phyloP scores from a whole-genome alignment of 2,797 vertebrate genomes.

The Melanogrammus aeglefinus region DNA sequence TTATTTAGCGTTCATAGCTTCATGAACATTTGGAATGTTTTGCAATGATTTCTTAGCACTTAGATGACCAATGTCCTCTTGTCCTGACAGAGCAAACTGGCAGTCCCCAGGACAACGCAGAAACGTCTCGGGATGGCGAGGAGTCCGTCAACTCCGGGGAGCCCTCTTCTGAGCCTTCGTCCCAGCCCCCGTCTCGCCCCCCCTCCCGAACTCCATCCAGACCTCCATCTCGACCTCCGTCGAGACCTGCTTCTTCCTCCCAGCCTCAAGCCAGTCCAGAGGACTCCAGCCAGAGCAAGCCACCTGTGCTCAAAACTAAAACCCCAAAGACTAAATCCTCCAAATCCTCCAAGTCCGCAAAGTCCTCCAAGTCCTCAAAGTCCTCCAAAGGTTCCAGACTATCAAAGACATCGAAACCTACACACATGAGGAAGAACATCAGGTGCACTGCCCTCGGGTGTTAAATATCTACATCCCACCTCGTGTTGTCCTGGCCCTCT shows the following conservation, averaged over 20 bases:
- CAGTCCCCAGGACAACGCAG: conserved; percentile 75
- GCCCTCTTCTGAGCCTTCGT: conserved; percentile 72
- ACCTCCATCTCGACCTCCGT: conserved; percentile 52
- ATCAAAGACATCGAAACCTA: conserved; percentile 77
- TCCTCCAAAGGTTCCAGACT: conserved; percentile 65
- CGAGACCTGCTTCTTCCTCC: conserved; percentile 62
- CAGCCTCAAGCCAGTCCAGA: conserved; percentile 53
- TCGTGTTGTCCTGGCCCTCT: neutral
- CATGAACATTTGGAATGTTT: no score
- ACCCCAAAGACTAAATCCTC: conserved; percentile 72
- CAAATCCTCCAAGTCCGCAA: conserved; percentile 59
- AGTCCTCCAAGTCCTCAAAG: conserved; percentile 44
- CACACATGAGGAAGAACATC: conserved; percentile 97
- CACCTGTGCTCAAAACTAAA: conserved; percentile 80
- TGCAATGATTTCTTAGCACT: neutral
- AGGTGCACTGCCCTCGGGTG: conserved; percentile 68
- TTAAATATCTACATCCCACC: neutral
- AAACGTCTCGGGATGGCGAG: conserved; percentile 72
- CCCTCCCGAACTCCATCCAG: conserved; percentile 47
- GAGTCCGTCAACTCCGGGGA: conserved; percentile 89
- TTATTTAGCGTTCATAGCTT: no score
- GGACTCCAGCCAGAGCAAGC: conserved; percentile 66
- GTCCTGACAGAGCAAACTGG: conserved; percentile 77
- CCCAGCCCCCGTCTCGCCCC: conserved; percentile 76
- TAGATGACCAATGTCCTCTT: conserved; percentile 6